Conservation (phyloP, 2,797 vertebrate species). For the Anomalospiza imberbis region DNA sequence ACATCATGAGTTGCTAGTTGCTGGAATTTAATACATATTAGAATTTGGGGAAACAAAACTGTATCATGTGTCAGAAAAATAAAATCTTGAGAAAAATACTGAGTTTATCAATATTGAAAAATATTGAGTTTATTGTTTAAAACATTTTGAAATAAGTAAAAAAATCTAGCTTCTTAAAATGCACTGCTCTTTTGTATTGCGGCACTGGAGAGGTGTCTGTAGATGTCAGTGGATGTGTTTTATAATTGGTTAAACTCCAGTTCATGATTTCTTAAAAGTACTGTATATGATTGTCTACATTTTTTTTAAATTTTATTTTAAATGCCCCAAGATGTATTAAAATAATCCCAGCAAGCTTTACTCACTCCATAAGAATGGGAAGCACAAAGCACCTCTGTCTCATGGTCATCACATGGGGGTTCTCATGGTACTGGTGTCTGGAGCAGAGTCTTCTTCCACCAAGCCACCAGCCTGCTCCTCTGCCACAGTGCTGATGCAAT, state of each 20-base stretch:
- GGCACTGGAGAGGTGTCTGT: background rate
- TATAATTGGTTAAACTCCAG: background rate
- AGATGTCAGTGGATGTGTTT: background rate
- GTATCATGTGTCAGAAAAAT: background rate
- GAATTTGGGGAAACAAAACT: background rate
- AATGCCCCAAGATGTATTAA: background rate
- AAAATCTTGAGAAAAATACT: background rate
- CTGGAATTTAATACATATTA: background rate
- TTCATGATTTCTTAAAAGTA: background rate
- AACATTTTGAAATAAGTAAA: background rate
- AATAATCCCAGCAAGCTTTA: background rate
- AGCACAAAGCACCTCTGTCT: background rate
- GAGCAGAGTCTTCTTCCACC: background rate
- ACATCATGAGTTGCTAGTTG: background rate
- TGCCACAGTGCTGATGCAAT: rapidly evolving
- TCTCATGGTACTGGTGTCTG: rapidly evolving
- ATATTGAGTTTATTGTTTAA: background rate
- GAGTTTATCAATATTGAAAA: background rate
- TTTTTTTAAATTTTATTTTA: background rate
- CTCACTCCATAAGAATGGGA: background rate
- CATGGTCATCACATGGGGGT: rapidly evolving
- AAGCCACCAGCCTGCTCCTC: background rate
- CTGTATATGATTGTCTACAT: background rate
- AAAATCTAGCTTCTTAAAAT: background rate
- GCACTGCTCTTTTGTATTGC: background rate